Conservation (phyloP, 2,888 invertebrate species). For the Odontothrips loti region DNA sequence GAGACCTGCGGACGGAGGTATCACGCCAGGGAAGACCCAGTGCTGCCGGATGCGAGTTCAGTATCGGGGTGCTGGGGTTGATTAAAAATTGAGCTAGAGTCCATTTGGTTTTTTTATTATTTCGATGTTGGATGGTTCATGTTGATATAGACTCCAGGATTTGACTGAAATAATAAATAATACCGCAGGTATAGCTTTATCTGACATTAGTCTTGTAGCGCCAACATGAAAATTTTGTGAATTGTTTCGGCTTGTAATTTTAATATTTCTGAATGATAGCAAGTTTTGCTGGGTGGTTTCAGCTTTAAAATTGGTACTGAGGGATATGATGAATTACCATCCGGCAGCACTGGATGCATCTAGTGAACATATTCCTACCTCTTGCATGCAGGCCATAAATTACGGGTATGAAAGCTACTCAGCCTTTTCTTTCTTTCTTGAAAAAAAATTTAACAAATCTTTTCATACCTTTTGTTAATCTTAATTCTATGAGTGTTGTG, state of each 20-base stretch:
- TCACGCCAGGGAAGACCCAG: not conserved
- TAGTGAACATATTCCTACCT: not conserved
- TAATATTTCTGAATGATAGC: too few species aligned
- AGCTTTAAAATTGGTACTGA: not conserved
- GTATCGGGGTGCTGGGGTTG: too few species aligned
- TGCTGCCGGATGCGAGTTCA: not conserved
- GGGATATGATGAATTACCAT: not conserved
- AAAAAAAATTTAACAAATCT: not conserved
- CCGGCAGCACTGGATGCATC: not conserved
- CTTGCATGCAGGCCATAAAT: not conserved
- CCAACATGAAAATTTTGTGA: too few species aligned
- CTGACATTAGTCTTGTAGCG: too few species aligned
- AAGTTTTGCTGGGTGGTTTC: too few species aligned
- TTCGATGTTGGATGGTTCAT: too few species aligned
- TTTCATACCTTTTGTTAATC: not conserved
- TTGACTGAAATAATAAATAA: too few species aligned
- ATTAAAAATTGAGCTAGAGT: too few species aligned
- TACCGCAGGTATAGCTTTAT: too few species aligned
- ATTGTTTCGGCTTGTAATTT: too few species aligned
- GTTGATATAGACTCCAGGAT: too few species aligned
- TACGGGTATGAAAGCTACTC: not conserved
- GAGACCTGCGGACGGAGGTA: conserved; percentile 18
- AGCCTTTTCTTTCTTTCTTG: not conserved
- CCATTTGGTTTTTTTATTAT: too few species aligned
- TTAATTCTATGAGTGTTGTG: not conserved